Conservation (phyloP, 2,797 vertebrate species). For the Neosilurus hyrtlii region DNA sequence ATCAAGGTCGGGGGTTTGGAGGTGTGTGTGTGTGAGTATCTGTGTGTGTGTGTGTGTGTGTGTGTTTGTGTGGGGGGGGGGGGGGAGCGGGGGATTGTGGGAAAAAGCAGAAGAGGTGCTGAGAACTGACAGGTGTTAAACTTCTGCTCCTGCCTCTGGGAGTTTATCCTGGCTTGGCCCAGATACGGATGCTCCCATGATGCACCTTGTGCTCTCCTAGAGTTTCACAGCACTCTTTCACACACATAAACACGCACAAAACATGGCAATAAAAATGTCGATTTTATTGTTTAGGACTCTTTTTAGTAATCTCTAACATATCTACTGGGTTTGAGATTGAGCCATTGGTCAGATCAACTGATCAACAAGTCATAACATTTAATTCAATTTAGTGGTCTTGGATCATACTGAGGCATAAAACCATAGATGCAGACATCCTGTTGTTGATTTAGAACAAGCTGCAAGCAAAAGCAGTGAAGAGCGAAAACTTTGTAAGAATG, state of each 20-base stretch:
- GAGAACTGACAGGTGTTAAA: slow-evolving; percentile 51
- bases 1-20: slow-evolving; percentile 12
- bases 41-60: slow-evolving; percentile 11
- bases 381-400: not conserved
- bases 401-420: too few relatives aligned
- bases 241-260: not conserved
- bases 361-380: not conserved
- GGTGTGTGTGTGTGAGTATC: slow-evolving; percentile 9
- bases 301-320: not conserved
- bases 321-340: not conserved
- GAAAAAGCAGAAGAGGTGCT: slow-evolving; percentile 37
- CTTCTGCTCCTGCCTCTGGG: slow-evolving; percentile 36
- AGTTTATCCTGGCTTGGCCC: slow-evolving; percentile 54
- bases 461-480: too few relatives aligned
- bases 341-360: not conserved
- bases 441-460: not conserved
- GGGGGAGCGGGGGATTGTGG: slow-evolving; percentile 12
- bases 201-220: not conserved
- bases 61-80: slow-evolving; percentile 10
- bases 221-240: slow-evolving; percentile 5
- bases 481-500: too few relatives aligned
- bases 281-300: not conserved
- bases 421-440: not conserved
- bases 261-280: not conserved
- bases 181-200: slow-evolving; percentile 33